These are phyloP conservation scores for Phrynosoma platyrhinos DNA, from an alignment of 2,113 vertebrate genomes.

Conservation along the genomic window DNA sequence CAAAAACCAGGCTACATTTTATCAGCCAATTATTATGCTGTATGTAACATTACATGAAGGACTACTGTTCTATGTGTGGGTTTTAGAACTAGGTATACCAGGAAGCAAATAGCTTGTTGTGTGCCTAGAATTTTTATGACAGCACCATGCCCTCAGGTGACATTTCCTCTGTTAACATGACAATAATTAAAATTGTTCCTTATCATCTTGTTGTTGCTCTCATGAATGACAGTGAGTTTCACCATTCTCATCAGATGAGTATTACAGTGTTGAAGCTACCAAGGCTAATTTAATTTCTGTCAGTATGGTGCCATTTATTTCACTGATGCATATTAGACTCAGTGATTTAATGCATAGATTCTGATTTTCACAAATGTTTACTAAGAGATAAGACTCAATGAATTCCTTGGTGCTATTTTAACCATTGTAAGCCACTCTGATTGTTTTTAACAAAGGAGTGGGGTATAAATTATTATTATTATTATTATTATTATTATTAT, in stretches of 20 bases:
- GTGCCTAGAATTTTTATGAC: neutral
- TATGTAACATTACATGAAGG: neutral
- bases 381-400: neutral
- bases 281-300: neutral
- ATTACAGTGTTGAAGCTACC: neutral
- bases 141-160: neutral
- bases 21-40: neutral
- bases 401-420: too few relatives aligned
- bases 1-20: neutral
- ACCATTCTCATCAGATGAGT: neutral
- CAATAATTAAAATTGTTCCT: slow-evolving; percentile 1
- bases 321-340: neutral
- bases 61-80: neutral
- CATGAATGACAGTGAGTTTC: neutral
- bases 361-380: neutral
- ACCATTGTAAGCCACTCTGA: too few relatives aligned
- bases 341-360: neutral
- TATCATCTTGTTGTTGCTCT: neutral
- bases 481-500: too few relatives aligned
- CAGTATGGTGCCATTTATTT: neutral
- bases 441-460: too few relatives aligned
- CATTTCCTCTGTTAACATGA: neutral
- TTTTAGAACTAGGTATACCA: slow-evolving; percentile 7
- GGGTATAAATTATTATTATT: too few relatives aligned
- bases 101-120: slow-evolving; percentile 7